Conservation (phyloP, 92 coral and sea anemone species). For the Heliopora coerulea region DNA sequence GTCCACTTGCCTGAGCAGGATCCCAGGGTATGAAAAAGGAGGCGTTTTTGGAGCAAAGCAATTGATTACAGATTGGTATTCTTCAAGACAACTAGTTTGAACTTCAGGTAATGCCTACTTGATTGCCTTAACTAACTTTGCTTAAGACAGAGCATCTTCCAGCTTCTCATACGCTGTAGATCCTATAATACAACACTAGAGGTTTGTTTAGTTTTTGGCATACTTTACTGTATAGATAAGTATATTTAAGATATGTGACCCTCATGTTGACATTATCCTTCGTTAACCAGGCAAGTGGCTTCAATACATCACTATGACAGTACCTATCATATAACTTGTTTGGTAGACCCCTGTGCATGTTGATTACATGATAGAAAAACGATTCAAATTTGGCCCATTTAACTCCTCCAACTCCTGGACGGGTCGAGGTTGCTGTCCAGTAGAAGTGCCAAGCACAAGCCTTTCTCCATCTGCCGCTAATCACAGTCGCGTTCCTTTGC, state of each 20-base stretch:
- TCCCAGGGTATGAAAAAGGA: constrained; percentile 19
- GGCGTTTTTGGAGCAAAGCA: constrained; percentile 18
- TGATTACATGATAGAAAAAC: constrained; percentile 43
- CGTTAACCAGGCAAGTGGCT: constrained; percentile 20
- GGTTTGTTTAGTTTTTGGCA: too few relatives aligned
- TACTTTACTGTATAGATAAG: too few relatives aligned
- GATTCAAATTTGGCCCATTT: constrained; percentile 60
- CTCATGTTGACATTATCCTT: not conserved
- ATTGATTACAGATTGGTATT: constrained; percentile 12
- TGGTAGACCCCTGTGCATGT: constrained; percentile 3
- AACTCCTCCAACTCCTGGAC: constrained; percentile 39
- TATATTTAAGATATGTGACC: not conserved
- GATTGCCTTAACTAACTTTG: constrained; percentile 12
- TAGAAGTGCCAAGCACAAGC: constrained; percentile 42
- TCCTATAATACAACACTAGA: not conserved
- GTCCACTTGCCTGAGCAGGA: constrained; percentile 6
- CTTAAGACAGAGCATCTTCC: not conserved
- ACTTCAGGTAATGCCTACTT: constrained; percentile 12
- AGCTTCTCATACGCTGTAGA: constrained; percentile 11
- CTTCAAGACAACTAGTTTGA: constrained; percentile 25
- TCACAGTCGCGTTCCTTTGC: constrained; percentile 37
- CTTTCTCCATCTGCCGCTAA: constrained; percentile 33
- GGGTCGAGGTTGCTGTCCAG: constrained; percentile 42
- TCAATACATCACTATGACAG: constrained; percentile 1
- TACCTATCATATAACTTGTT: constrained; percentile 19